phyloP scores from a whole-genome alignment of 2,888 invertebrate species.

The Acleris emargana region DNA sequence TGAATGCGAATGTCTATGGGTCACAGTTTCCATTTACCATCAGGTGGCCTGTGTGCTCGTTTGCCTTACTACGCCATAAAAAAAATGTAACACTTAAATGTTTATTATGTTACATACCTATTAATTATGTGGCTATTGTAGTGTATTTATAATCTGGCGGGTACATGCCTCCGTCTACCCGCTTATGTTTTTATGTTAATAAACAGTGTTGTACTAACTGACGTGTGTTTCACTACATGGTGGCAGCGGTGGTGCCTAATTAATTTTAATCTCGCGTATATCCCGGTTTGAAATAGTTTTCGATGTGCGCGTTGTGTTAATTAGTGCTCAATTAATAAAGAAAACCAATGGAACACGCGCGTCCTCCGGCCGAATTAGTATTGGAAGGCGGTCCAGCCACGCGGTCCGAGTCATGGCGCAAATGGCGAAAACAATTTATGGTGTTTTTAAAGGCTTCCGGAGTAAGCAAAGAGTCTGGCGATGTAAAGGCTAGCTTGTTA shows the following conservation, averaged over 20 bases:
- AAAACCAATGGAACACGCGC: slow-evolving; percentile 37
- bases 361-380: slow-evolving; percentile 36
- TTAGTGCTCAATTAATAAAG: not conserved
- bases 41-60: too few species aligned
- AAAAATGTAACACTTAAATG: too few species aligned
- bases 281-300: not conserved
- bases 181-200: not conserved
- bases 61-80: too few species aligned
- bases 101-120: too few species aligned
- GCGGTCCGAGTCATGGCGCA: slow-evolving; percentile 36
- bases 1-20: too few species aligned
- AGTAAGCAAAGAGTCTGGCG: slow-evolving; percentile 39
- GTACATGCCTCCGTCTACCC: not conserved
- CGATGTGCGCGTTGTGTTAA: not conserved
- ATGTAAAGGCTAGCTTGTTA: slow-evolving; percentile 39
- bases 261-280: not conserved
- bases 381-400: slow-evolving; percentile 35
- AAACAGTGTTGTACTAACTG: slow-evolving; percentile 4
- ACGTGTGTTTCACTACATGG: slow-evolving; percentile 32
- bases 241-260: slow-evolving; percentile 23
- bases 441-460: slow-evolving; percentile 40
- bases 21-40: too few species aligned
- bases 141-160: not conserved
- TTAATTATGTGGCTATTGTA: too few species aligned
- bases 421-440: slow-evolving; percentile 38